Evolutionary conservation across 2,888 invertebrate genomes (phyloP), one percentile per base, ranked within the genome.

Genomic region (Cephonodes hylas): DNA sequence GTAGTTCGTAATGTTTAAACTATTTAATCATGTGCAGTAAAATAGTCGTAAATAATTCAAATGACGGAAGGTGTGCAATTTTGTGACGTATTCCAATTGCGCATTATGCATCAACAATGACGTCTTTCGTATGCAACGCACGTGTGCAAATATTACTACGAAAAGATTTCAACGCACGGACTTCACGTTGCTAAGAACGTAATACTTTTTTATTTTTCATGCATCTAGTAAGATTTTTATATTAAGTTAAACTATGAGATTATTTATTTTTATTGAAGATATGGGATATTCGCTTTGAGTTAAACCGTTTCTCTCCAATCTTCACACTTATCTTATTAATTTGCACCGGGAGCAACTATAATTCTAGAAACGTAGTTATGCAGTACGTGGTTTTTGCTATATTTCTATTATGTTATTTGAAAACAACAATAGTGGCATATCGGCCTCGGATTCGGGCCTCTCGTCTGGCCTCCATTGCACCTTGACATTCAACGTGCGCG

Each of bases 401-500:
- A 27, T 31, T 31, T 53, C 53, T 53, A 18, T 31, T 2, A 53
- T 18, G 18, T 31, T 31, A 53, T 31, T 10, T 27, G 53, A 18
- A 18, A 53, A 53, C 42, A 60, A 60, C 65, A 73, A 71, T 67
- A 64, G 68, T 67, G 63, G 53, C 68, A 48, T 66, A 67, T 64
- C 61, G 68, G 66, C 74, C 69, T 66, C 66, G 65, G 68, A 60
- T 60, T 69, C 67, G 73, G 75, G 80, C 83, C 76, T 80, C 76
- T 70, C 68, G 69, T 64, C 68, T 70, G 80, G 78, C 89, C 86
- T 87, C 79, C 73, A 58, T 63, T 68, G 69, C 72, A 73, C 91
- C 91, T 91, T 92, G 91, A 91, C 91, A 91, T 91, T 91, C 88
- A 87, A 73, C 75, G 69, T 73, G 80, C 83, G 82, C 85, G 81